Evolutionary conservation across 2,888 invertebrate genomes (phyloP), one percentile per base, ranked within the genome.

Genomic region (Pheosia tremula): DNA sequence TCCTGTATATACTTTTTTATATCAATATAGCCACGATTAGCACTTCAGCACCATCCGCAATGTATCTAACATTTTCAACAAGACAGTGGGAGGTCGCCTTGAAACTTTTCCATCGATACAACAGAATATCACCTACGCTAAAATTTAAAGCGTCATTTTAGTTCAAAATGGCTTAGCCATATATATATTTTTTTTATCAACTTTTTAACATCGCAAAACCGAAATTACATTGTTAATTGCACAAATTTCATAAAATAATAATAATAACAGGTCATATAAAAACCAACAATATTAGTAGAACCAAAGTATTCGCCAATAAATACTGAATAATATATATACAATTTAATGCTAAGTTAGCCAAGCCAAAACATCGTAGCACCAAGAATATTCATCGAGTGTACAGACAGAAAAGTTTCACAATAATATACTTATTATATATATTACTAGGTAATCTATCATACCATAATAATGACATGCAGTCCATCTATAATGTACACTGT

Each of bases 311-410:
- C 84, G 88, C 89, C 89, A 89, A 91, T 90, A 91, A 91, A 89
- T 87, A 90, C 77, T 82, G 86, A 82, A 74, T 71, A 79, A 54
- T 54, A 83, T 87, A 88, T 86, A 78, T 87, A 89, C 85, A 90
- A 88, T 87, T 24, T 89, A 89, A 90, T 67, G 83, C 88, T 91
- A 91, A 81, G 86, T 91, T 90, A 92, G 92, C 91, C 88, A 91
- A 92, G 92, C 92, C 91, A 89, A 92, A 91, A 87, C 84, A 88
- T 71, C 80, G 83, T 92, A 93, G 93, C 93, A 93, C 93, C 93
- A 89, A 92, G 91, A 90, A 82, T 88, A 85, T 85, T 75, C 75
- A 85, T 87, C 79, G 82, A 80, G 59, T 74, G 88, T 88, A 89
- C 82, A 81, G 91, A 92, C 80, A 92, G 93, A 93, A 92, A 93